phyloP scores from a whole-genome alignment of 64 coral and sea anemone species.

The Catalaphyllia jardinei region DNA sequence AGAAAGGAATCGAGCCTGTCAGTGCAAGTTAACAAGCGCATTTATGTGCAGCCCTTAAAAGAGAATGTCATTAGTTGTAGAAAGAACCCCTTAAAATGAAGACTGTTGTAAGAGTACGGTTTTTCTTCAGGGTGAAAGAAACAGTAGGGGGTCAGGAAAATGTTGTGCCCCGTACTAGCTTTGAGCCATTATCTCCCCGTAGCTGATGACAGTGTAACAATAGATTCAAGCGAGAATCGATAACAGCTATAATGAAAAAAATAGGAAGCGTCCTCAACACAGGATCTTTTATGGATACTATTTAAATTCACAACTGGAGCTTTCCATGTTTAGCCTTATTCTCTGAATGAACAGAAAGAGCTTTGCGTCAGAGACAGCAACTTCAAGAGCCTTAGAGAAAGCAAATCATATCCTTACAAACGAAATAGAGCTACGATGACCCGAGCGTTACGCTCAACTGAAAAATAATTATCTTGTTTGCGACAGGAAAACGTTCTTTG shows the following conservation, averaged over 20 bases:
- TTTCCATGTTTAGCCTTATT: neutral
- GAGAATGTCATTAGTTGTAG: neutral
- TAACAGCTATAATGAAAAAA: neutral
- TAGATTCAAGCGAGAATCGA: neutral
- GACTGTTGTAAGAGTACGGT: too few species aligned
- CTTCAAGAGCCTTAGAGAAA: neutral
- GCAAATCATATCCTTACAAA: neutral
- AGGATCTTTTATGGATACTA: neutral
- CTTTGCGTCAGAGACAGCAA: too few species aligned
- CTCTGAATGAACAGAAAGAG: too few species aligned
- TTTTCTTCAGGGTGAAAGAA: neutral
- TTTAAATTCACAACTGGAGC: neutral
- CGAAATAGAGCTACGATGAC: neutral
- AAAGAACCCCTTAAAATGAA: neutral
- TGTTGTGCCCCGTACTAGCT: neutral
- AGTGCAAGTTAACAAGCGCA: neutral
- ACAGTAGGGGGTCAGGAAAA: neutral
- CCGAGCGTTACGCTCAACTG: too few species aligned
- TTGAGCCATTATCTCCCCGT: neutral
- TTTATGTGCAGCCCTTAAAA: neutral
- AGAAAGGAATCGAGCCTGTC: neutral
- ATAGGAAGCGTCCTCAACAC: neutral
- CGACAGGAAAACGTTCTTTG: too few species aligned
- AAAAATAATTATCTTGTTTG: too few species aligned
- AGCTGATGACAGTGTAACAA: neutral